Conservation (phyloP, 2,888 invertebrate species). For the Ommatoiulus sabulosus region DNA sequence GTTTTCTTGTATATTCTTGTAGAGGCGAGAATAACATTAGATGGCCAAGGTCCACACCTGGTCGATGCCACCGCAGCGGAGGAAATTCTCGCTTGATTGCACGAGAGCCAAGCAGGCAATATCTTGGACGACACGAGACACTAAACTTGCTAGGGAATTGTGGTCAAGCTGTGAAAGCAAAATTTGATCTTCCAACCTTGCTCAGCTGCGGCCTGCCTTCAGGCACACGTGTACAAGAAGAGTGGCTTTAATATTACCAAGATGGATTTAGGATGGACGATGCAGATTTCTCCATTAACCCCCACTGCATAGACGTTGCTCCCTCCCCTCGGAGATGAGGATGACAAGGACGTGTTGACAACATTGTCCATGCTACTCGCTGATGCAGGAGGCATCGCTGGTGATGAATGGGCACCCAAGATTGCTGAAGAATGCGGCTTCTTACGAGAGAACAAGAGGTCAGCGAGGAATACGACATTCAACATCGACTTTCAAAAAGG, state of each 20-base stretch:
- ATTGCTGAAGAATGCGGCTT: too few species aligned
- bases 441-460: too few species aligned
- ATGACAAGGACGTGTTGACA: not conserved
- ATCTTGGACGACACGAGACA: not conserved
- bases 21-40: too few species aligned
- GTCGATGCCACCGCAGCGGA: not conserved
- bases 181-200: not conserved
- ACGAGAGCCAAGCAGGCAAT: too few species aligned
- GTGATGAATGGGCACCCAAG: too few species aligned
- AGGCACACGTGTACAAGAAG: not conserved
- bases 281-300: not conserved
- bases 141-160: not conserved
- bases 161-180: constrained; percentile 1
- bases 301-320: not conserved
- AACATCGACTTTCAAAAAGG: too few species aligned
- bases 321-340: not conserved
- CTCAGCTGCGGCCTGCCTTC: not conserved
- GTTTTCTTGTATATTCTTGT: too few species aligned
- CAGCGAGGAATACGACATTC: too few species aligned
- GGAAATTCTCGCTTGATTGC: not conserved
- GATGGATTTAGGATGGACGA: not conserved
- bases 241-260: too few species aligned
- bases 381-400: not conserved
- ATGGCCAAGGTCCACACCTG: too few species aligned
- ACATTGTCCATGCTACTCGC: not conserved